Evolutionary conservation across 1,140 invertebrate genomes (phyloP).

Genomic region (Aphaenogaster ashmeadi): DNA sequence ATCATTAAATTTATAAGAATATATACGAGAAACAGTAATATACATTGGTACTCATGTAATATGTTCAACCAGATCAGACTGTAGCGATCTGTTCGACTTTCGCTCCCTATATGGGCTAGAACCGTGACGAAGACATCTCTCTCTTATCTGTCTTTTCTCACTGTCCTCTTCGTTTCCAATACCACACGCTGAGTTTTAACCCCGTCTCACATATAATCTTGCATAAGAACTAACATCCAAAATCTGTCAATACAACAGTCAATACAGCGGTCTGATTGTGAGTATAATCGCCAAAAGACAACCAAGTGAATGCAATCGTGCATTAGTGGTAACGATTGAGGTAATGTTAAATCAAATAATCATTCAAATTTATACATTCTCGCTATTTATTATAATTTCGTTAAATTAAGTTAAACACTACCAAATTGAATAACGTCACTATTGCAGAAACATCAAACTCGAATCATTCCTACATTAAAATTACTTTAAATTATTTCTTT

Average conservation of each 20-base stretch:
- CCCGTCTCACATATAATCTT: conserved; percentile 19
- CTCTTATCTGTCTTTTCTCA: conserved; percentile 61
- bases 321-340: neutral
- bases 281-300: neutral
- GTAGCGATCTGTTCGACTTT: conserved; percentile 82
- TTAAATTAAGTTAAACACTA: neutral
- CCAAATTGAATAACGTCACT: neutral
- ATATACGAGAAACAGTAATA: conserved; percentile 62
- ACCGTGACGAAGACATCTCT: conserved; percentile 77
- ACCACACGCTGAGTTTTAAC: conserved; percentile 34
- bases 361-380: neutral
- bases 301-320: neutral
- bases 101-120: conserved; percentile 85
- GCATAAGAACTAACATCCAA: conserved; percentile 28
- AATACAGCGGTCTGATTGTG: neutral
- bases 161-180: conserved; percentile 15
- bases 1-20: conserved; percentile 2
- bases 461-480: neutral
- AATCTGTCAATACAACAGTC: neutral
- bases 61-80: conserved; percentile 72
- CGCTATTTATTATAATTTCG: neutral
- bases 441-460: neutral
- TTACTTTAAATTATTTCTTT: neutral
- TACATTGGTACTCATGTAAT: conserved; percentile 64
- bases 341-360: neutral